Evolutionary conservation across 2,113 vertebrate genomes (phyloP).

Genomic region (Fregata magnificens): DNA sequence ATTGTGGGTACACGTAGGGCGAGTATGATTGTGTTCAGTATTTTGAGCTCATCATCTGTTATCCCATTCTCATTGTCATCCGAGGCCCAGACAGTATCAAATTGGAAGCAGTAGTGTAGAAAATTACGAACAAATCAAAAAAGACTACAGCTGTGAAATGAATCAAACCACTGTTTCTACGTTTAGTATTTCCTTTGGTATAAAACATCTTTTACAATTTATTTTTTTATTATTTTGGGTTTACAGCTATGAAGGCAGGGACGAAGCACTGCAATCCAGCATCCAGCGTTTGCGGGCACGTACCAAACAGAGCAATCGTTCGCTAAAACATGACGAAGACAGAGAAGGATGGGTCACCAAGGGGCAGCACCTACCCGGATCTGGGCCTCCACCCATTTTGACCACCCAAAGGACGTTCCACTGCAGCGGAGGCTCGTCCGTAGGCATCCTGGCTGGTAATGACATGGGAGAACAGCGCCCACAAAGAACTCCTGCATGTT

Average conservation of each 20-base stretch:
- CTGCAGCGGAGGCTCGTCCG: accelerated
- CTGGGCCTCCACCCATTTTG: not conserved
- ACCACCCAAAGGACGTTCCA: not conserved
- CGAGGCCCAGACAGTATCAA: conserved; percentile 65
- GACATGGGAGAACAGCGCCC: not conserved
- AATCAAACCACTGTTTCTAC: conserved; percentile 54
- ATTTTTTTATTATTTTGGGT: not conserved
- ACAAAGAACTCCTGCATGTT: not conserved
- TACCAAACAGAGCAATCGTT: not conserved
- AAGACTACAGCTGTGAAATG: conserved; percentile 72
- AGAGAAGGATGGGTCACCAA: not conserved
- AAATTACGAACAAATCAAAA: conserved; percentile 78
- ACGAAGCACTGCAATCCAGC: not conserved
- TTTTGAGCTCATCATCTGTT: conserved; percentile 75
- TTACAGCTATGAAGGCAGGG: not conserved
- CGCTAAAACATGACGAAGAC: not conserved
- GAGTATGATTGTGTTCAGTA: conserved; percentile 50
- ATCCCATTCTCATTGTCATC: conserved; percentile 74
- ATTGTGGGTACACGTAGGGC: conserved; percentile 41
- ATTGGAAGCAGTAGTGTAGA: conserved; percentile 76
- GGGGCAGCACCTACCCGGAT: not conserved
- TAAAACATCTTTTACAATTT: not conserved
- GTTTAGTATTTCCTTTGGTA: conserved; percentile 22
- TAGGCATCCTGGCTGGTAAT: not conserved
- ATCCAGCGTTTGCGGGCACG: accelerated